Evolutionary conservation across 2,888 invertebrate species (phyloP).

Genomic region (Drosophila mayaguana): DNA sequence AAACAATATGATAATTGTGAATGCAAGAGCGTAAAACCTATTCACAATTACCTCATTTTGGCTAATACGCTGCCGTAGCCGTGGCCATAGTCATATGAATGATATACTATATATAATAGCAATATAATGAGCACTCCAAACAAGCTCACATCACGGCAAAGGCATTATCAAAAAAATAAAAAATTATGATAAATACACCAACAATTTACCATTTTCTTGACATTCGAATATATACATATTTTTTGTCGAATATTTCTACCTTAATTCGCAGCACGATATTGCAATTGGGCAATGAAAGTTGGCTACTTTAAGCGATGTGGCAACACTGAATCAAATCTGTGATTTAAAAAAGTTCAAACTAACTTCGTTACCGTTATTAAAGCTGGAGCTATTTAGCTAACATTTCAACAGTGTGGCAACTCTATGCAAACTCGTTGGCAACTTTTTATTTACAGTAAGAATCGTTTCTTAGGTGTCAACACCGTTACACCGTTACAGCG

Average conservation of each 20-base stretch:
- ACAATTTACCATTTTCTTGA: neutral
- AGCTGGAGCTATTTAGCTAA: neutral
- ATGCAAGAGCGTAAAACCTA: neutral
- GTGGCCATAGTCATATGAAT: neutral
- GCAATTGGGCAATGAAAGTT: slow-evolving; percentile 2
- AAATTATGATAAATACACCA: neutral
- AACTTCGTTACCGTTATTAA: too few relatives aligned
- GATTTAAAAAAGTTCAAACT: neutral
- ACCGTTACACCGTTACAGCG: neutral
- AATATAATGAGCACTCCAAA: slow-evolving; percentile 2
- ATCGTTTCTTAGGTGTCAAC: neutral
- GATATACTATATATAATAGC: slow-evolving; percentile 8
- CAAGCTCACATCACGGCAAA: neutral
- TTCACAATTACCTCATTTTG: slow-evolving; percentile 10
- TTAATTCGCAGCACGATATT: neutral
- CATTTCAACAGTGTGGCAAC: neutral
- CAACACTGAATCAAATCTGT: neutral
- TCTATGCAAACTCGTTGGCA: neutral
- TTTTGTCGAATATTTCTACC: neutral
- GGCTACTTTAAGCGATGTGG: neutral
- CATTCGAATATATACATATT: neutral
- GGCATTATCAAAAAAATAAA: neutral
- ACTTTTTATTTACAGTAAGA: neutral
- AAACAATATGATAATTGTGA: slow-evolving; percentile 7
- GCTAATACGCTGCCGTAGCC: neutral